Evolutionary conservation across 2,888 invertebrate genomes (phyloP), one percentile per base, ranked within the genome.

Genomic region (Athetis lepigone): DNA sequence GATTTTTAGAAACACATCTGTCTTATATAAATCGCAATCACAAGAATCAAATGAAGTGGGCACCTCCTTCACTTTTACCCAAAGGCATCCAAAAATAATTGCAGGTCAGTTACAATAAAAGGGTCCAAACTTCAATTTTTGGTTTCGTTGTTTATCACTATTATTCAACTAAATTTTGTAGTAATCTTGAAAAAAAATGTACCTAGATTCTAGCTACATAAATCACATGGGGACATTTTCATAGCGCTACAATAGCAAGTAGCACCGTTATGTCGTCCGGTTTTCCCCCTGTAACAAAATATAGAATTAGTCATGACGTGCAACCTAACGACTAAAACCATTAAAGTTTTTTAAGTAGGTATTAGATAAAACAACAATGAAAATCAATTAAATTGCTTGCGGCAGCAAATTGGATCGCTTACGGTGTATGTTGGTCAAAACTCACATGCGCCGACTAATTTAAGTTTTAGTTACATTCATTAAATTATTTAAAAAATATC

Each of bases 261-360:
- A 99, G 97, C 90, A 99, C 98, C 88, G 99, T 99, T 93, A 99
- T 99, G 95, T 99, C 99, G 92, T 99, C 99, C 70, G 99, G 99
- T 95, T 99, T 99, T 63, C 99, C 99, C 90, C 99, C 99, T 97
- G 96, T 54, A 96, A 85, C 79, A 89, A 89, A 86, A 43, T 43
- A 33, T 29, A 29, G n/a, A 18, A 54, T 65, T 36, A 77, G 27
- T 43, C 80, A 73, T 79, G 90, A 70, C 16, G 23, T 16, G 8
- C 19, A 25, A 47, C 8, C n/a, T 45, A 33, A 45, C 1, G 11
- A 45, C 1, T 25, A 46, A 9, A 45, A 11, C 27, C 23, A 43
- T 39, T 49, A 3, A 8, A 8, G 23, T 23, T 19, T 25, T 65
- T 29, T 23, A 16, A 16, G 11, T 19, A 23, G n/a, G n/a, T n/a